These are phyloP conservation scores for Ptyas mucosa DNA, from an alignment of 2,113 vertebrate species.

Conservation along the genomic window DNA sequence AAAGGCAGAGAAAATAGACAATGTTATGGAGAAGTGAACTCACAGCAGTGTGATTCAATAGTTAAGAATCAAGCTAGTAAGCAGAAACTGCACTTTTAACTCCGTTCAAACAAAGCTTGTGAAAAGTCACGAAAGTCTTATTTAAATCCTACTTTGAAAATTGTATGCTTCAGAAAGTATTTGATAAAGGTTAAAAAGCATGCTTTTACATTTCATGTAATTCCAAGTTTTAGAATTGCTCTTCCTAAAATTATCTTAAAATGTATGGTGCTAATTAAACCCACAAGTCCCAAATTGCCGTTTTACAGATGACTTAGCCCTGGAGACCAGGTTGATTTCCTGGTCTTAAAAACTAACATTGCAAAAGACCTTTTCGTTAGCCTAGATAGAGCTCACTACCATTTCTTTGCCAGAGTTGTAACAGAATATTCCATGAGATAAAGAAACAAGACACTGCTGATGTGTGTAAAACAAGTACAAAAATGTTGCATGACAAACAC, in stretches of 20 bases:
- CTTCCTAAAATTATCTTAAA: not conserved
- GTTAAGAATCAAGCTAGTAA: not conserved
- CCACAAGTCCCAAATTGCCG: slow-evolving; percentile 23
- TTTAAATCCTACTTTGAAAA: not conserved
- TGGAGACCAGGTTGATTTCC: slow-evolving; percentile 41
- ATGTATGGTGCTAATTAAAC: slow-evolving; percentile 39
- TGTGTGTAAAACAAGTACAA: slow-evolving; percentile 51
- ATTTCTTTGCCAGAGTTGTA: slow-evolving; percentile 50
- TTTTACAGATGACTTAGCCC: slow-evolving; percentile 44
- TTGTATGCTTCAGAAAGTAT: not conserved
- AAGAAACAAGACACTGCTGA: slow-evolving; percentile 49
- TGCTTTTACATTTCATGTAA: slow-evolving; percentile 22
- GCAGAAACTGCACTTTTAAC: not conserved
- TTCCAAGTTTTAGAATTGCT: slow-evolving; percentile 24
- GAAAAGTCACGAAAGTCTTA: not conserved
- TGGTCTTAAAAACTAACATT: slow-evolving; percentile 40
- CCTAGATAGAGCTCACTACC: slow-evolving; percentile 41
- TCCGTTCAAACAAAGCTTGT: not conserved
- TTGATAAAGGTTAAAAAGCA: slow-evolving; percentile 5
- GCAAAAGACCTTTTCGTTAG: slow-evolving; percentile 43
- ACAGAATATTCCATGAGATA: slow-evolving; percentile 32
- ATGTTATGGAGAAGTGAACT: not conserved
- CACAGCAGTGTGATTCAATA: not conserved
- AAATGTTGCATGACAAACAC: slow-evolving; percentile 51
- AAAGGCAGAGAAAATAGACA: not conserved